Percentiles rank a stretch among this genome's conserved stretches.
Conservation (phyloP, 2,888 invertebrate species). For the Beris morrisii region DNA sequence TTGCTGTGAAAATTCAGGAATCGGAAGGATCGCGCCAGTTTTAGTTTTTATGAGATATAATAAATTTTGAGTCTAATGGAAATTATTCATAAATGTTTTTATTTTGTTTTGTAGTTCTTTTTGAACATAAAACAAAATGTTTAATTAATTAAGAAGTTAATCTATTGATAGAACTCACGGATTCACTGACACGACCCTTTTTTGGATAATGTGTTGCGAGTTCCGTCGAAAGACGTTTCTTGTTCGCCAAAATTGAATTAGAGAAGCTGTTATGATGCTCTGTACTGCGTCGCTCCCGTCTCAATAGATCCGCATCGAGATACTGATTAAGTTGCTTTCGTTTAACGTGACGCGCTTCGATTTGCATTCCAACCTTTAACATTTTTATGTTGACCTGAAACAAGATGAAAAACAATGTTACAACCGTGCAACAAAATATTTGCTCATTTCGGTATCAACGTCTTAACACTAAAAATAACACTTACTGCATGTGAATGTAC, state of each 20-base stretch:
- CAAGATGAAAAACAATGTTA: constrained; percentile 33
- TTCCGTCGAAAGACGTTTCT: constrained; percentile 54
- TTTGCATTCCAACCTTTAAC: constrained; percentile 73
- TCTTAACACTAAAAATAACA: constrained; percentile 63
- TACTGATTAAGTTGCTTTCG: constrained; percentile 76
- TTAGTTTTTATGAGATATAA: constrained; percentile 26
- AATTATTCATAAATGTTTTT: background rate
- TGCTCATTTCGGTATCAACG: no score
- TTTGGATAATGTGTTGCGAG: constrained; percentile 42
- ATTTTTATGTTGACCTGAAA: constrained; percentile 62
- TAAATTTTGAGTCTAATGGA: constrained; percentile 18
- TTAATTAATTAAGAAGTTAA: background rate
- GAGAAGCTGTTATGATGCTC: constrained; percentile 54
- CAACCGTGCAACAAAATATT: background rate
- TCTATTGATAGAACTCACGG: constrained; percentile 45
- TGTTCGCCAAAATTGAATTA: constrained; percentile 50
- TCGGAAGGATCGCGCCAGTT: constrained; percentile 29
- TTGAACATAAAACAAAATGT: constrained; percentile 2
- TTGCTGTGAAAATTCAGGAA: constrained; percentile 18
- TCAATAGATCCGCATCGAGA: constrained; percentile 69
- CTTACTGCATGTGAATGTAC: constrained; percentile 77
- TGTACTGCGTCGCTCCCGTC: constrained; percentile 70
- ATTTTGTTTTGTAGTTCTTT: background rate
- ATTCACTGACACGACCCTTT: constrained; percentile 50
- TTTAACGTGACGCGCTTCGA: constrained; percentile 86